Base-by-base conservation (phyloP, 1,140 invertebrate species). In the Linepithema humile region DNA sequence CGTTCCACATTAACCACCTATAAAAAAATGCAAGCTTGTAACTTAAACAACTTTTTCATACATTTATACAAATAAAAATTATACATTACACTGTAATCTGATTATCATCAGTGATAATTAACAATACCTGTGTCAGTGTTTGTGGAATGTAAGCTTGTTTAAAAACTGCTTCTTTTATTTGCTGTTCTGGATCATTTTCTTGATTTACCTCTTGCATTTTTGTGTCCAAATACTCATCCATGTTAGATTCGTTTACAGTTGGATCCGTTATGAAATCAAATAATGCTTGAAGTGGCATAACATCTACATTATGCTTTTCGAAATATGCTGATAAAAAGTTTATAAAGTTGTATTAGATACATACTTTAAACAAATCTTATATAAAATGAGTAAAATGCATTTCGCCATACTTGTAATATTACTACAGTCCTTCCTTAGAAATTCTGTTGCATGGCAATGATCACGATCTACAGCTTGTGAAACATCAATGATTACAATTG, bases 381-480 rank as follows among this genome's bases (percentile, higher is more conserved):
- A 12, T 50, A 2, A 38, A 40, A 77, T 38, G 57, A 43, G 17
- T 7, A 40, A 40, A 72, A 69, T 67, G n/a, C 23, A 38, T 85
- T 12, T 10, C 10, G 10, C 15, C 26, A 23, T 93, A 96, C 95
- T 96, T 93, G 96, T 97, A 10, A 99, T 97, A 94, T 99, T 99
- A 48, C 96, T 97, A 91, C 98, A 98, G 95, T 99, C 99, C 94
- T 98, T 99, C 75, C 98, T 95, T 26, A 99, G 95, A 93, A 99
- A 99, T 82, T 99, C 97, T 62, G 99, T 95, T 0, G 99, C 98
- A 95, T 98, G 96, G 0, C 98, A 98, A 96, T 99, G 98, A 93
- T 99, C 98, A 92, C 99, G 98, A 94, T 99, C 99, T 0, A 99
- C 99, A 2, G 98, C 97, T 93, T 99, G 99, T 0, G 98, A 99